A percentile compares a stretch with the other conserved stretches of the same genome.
Evolutionary conservation across 2,113 vertebrate genomes (phyloP).

Genomic region (Sinocyclocheilus anshuiensis): DNA sequence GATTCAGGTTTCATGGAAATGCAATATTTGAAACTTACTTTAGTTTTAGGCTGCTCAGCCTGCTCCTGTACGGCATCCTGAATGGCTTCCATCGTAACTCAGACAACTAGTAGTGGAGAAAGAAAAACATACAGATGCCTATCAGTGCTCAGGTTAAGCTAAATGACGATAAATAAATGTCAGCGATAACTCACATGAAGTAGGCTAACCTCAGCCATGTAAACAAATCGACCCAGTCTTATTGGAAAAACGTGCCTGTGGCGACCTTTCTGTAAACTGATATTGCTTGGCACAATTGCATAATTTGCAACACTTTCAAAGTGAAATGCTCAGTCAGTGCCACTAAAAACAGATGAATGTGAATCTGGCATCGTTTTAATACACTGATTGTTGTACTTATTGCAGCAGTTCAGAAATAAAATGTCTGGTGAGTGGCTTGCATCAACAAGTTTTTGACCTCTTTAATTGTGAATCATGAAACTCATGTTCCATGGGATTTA

Average conservation of each 20-base stretch:
- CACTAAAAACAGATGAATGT: background rate
- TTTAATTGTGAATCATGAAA: background rate
- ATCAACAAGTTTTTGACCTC: too few species aligned
- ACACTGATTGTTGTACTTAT: too few species aligned
- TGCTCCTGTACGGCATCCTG: conserved; percentile 48
- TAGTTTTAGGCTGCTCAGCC: conserved; percentile 58
- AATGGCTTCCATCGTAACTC: conserved; percentile 20
- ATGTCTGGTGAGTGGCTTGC: background rate
- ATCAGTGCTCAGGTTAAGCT: conserved; percentile 41
- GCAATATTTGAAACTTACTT: conserved; percentile 54
- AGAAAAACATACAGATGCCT: conserved; percentile 7
- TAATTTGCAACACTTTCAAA: background rate
- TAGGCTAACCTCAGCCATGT: background rate
- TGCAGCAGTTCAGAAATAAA: too few species aligned
- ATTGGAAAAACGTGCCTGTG: background rate
- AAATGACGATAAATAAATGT: conserved; percentile 27
- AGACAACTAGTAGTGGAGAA: background rate
- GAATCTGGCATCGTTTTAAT: background rate
- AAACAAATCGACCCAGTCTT: background rate
- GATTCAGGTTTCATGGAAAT: background rate
- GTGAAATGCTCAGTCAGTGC: background rate
- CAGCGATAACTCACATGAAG: background rate
- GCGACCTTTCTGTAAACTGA: background rate
- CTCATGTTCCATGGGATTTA: background rate
- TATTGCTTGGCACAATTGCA: too few species aligned